These are phyloP conservation scores for Agapostemon virescens DNA, from an alignment of 2,888 invertebrate species.

Conservation along the genomic window DNA sequence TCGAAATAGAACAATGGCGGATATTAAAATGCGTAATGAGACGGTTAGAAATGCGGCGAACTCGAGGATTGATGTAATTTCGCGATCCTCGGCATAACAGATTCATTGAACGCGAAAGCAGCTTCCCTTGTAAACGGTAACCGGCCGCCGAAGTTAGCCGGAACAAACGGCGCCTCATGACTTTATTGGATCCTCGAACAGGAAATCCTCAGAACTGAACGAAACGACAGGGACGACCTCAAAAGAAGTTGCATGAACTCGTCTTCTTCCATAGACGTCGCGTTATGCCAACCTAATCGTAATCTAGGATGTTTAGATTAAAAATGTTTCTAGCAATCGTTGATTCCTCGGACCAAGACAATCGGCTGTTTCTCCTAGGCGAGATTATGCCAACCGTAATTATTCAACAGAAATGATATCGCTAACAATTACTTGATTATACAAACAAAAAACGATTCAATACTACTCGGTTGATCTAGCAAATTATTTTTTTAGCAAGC, in stretches of 20 bases:
- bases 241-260: constrained; percentile 41
- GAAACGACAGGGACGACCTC: constrained; percentile 65
- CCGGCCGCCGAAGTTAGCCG: constrained; percentile 28
- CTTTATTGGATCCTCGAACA: constrained; percentile 47
- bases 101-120: constrained; percentile 40
- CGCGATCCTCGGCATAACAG: constrained; percentile 20
- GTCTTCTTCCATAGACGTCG: constrained; percentile 47
- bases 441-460: background rate
- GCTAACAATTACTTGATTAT: background rate
- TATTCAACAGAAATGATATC: background rate
- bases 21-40: background rate
- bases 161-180: constrained; percentile 20
- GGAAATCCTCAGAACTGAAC: constrained; percentile 65
- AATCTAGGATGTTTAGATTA: constrained; percentile 8
- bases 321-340: constrained; percentile 3
- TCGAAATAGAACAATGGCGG: background rate
- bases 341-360: background rate
- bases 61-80: constrained; percentile 11
- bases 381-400: background rate
- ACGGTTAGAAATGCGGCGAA: background rate
- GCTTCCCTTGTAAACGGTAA: constrained; percentile 35
- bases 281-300: constrained; percentile 34
- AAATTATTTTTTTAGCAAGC: background rate
- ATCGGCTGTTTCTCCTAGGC: background rate
- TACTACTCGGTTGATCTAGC: background rate